Evolutionary conservation across 2,888 invertebrate species (phyloP).

Genomic region (Sarcophaga rosellei): DNA sequence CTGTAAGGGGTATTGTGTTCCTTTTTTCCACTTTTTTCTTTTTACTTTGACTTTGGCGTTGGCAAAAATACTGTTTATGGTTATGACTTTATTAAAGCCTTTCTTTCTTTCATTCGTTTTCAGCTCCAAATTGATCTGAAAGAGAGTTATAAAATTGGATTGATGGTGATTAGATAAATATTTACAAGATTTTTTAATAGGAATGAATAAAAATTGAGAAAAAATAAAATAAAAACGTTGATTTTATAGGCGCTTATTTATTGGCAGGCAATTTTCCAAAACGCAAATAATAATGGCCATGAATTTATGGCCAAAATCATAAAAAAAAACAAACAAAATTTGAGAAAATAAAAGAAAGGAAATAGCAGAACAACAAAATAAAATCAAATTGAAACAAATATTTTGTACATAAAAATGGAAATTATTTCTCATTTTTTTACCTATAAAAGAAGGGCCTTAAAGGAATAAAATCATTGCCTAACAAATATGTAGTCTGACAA

Average conservation of each 20-base stretch:
- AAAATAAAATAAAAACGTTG: slow-evolving; percentile 1
- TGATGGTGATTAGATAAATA: slow-evolving; percentile 65
- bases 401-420: too few species aligned
- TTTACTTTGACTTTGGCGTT: neutral
- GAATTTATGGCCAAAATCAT: slow-evolving; percentile 26
- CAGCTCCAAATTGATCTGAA: too few species aligned
- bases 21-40: neutral
- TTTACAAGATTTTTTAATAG: slow-evolving; percentile 46
- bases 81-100: slow-evolving; percentile 58
- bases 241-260: slow-evolving; percentile 28
- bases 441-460: too few species aligned
- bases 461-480: too few species aligned
- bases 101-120: neutral
- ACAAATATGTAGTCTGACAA: too few species aligned
- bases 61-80: slow-evolving; percentile 39
- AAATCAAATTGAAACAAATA: neutral
- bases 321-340: neutral
- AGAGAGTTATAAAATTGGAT: slow-evolving; percentile 43
- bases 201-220: slow-evolving; percentile 35
- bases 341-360: neutral
- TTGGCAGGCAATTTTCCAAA: slow-evolving; percentile 39
- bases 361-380: slow-evolving; percentile 5
- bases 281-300: slow-evolving; percentile 33
- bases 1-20: slow-evolving; percentile 32
- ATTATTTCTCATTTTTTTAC: too few species aligned